phyloP scores from a whole-genome alignment of 2,888 invertebrate genomes.

The Chymomyza fuscimana region DNA sequence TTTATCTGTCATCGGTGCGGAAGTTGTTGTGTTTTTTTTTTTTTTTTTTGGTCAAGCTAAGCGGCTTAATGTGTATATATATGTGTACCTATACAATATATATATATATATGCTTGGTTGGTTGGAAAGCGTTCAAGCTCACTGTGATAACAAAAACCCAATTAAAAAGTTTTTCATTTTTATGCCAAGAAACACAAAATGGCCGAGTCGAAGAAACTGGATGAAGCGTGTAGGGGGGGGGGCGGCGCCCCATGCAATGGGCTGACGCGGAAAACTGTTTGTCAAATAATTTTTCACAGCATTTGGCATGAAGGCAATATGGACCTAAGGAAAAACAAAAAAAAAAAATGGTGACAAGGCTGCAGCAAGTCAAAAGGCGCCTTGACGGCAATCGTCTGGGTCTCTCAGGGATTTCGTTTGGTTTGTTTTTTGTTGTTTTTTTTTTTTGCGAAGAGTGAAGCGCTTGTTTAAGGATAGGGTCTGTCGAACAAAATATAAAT shows the following conservation, averaged over 20 bases:
- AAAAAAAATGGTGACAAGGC: slow-evolving; percentile 17
- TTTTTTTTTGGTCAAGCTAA: not conserved
- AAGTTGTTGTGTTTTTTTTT: not conserved
- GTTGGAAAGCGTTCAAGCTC: slow-evolving; percentile 10
- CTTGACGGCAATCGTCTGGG: not conserved
- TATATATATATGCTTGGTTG: not conserved
- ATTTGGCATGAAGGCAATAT: slow-evolving; percentile 36
- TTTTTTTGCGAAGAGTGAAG: not conserved
- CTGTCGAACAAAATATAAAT: slow-evolving; percentile 61
- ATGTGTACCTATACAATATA: not conserved
- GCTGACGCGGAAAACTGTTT: slow-evolving; percentile 63
- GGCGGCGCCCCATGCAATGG: not conserved
- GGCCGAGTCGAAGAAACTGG: slow-evolving; percentile 34
- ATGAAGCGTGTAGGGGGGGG: not conserved
- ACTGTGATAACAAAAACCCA: slow-evolving; percentile 69
- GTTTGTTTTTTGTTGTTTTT: too few relatives aligned
- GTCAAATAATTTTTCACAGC: slow-evolving; percentile 69
- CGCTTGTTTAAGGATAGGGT: slow-evolving; percentile 40
- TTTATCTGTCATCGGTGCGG: not conserved
- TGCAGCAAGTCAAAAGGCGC: slow-evolving; percentile 15
- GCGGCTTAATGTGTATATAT: not conserved
- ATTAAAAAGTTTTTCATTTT: slow-evolving; percentile 72
- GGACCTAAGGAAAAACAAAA: slow-evolving; percentile 22
- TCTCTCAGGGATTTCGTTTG: not conserved
- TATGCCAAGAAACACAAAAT: slow-evolving; percentile 45